Evolutionary conservation across 2,113 vertebrate species (phyloP).

Genomic region (Paraplagusia blochii): DNA sequence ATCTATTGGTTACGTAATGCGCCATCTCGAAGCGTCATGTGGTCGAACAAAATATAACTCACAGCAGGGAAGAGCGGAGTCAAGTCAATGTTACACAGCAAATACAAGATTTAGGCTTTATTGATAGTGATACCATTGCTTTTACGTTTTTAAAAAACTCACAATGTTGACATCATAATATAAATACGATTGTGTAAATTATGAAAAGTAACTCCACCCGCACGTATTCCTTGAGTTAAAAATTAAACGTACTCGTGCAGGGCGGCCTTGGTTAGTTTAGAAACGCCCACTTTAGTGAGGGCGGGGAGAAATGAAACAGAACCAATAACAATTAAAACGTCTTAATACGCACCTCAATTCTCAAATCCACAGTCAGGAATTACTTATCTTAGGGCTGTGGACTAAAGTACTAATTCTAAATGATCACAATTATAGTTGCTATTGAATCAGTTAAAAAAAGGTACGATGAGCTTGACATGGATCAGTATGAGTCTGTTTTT

Average conservation of each 20-base stretch:
- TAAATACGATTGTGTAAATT: neutral
- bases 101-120: neutral
- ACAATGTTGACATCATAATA: neutral
- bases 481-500: too few relatives aligned
- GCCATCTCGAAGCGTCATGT: neutral
- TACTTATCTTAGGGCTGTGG: too few relatives aligned
- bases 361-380: too few relatives aligned
- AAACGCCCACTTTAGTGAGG: slow-evolving; percentile 24
- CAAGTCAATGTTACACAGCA: neutral
- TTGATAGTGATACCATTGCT: neutral
- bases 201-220: slow-evolving; percentile 16
- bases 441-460: too few relatives aligned
- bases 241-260: slow-evolving; percentile 20
- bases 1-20: slow-evolving; percentile 36
- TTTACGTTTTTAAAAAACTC: neutral
- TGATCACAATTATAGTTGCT: too few relatives aligned
- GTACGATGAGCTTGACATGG: too few relatives aligned
- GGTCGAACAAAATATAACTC: neutral
- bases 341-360: too few relatives aligned
- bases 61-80: slow-evolving; percentile 20
- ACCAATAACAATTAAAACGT: too few relatives aligned
- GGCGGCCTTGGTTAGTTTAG: neutral
- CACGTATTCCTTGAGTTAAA: neutral
- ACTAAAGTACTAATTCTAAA: too few relatives aligned
- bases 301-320: neutral